Evolutionary conservation across 2,113 vertebrate species (phyloP).

Genomic region (Crotalus horridus): DNA sequence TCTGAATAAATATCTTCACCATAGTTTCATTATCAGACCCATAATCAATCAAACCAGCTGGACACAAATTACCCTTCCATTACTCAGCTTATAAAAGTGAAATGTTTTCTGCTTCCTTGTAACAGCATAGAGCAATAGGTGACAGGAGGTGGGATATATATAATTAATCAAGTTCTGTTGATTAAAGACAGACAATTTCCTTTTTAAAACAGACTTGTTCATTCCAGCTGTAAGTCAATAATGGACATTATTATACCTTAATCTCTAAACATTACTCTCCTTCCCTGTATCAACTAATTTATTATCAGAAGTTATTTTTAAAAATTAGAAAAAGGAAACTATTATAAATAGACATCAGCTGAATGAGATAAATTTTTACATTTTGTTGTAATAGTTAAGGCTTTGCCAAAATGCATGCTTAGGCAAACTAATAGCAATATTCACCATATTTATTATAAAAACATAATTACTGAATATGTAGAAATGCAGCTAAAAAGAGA

Average conservation of each 20-base stretch:
- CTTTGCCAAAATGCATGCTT: background rate
- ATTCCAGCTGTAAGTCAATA: constrained; percentile 37
- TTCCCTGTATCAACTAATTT: background rate
- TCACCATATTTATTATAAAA: background rate
- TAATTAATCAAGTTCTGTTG: constrained; percentile 72
- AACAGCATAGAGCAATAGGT: constrained; percentile 65
- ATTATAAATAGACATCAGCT: background rate
- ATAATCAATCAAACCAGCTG: constrained; percentile 73
- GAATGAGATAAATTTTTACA: background rate
- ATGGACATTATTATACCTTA: constrained; percentile 27
- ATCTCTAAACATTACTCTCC: constrained; percentile 10
- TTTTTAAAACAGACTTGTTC: constrained; percentile 54
- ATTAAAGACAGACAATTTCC: constrained; percentile 57
- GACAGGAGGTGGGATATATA: constrained; percentile 69
- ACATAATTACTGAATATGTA: background rate
- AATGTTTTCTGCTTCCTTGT: constrained; percentile 62
- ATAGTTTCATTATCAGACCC: constrained; percentile 61
- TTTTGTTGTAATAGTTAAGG: background rate
- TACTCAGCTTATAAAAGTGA: constrained; percentile 62
- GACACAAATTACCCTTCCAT: constrained; percentile 62
- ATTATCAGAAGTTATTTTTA: constrained; percentile 16
- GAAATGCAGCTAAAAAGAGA: background rate
- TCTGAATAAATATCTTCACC: constrained; percentile 69
- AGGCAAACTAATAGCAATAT: background rate
- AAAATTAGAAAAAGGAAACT: background rate